Percentiles rank a stretch among this genome's conserved stretches.
Evolutionary conservation across 2,888 invertebrate genomes (phyloP).

Genomic region (Ochropleura plecta): DNA sequence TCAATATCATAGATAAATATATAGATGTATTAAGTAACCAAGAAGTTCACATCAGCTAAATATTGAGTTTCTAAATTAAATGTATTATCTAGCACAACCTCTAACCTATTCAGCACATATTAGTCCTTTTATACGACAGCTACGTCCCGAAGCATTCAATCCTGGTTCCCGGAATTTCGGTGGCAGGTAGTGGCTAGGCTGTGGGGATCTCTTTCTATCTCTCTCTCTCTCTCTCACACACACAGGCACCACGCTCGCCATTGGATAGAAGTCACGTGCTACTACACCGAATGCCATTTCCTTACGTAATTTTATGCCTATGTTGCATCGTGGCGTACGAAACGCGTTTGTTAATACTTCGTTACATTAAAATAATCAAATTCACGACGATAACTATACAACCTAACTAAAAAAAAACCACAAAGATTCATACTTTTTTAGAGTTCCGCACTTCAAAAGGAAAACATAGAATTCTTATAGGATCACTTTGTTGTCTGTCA

Average conservation of each 20-base stretch:
- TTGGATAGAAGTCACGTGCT: slow-evolving; percentile 41
- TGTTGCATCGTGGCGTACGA: not conserved
- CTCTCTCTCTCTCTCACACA: slow-evolving; percentile 9
- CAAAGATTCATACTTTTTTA: too few species aligned
- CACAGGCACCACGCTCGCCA: not conserved
- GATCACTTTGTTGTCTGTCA: too few species aligned
- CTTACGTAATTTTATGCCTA: slow-evolving; percentile 13
- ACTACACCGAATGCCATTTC: slow-evolving; percentile 12
- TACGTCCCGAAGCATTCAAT: slow-evolving; percentile 62
- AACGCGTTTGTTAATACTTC: slow-evolving; percentile 1
- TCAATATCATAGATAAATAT: too few species aligned
- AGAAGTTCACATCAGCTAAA: too few species aligned
- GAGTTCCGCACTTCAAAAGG: too few species aligned
- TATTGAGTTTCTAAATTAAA: not conserved
- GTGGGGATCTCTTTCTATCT: slow-evolving; percentile 3
- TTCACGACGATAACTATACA: not conserved
- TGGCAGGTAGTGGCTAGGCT: slow-evolving; percentile 49
- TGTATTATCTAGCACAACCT: not conserved
- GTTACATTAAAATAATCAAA: not conserved
- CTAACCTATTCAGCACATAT: not conserved
- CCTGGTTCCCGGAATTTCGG: slow-evolving; percentile 51
- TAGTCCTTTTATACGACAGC: not conserved
- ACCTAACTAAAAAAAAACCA: too few species aligned
- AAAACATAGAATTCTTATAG: too few species aligned
- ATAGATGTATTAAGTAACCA: too few species aligned